phyloP scores from a whole-genome alignment of 2,797 vertebrate species.

The Anabas testudineus region DNA sequence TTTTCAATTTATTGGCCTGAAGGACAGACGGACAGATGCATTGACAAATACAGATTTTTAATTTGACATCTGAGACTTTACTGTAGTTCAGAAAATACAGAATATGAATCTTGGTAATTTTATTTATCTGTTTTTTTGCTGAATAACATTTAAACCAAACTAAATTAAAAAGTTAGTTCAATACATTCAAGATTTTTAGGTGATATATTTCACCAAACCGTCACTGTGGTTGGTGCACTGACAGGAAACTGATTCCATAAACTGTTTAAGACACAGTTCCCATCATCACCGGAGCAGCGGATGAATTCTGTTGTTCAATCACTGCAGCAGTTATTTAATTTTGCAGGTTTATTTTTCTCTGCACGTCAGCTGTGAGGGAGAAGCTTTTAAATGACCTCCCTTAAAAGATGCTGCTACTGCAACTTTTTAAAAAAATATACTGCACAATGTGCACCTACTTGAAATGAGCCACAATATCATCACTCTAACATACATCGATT shows the following conservation, averaged over 20 bases:
- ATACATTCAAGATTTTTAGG: too few species aligned
- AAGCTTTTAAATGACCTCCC: not conserved
- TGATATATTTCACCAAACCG: too few species aligned
- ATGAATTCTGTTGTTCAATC: not conserved
- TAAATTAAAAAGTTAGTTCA: too few species aligned
- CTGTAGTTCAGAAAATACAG: too few species aligned
- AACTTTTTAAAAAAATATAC: not conserved
- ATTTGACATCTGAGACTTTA: not conserved
- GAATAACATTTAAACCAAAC: not conserved
- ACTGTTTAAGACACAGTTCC: accelerated
- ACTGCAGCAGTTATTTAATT: too few species aligned
- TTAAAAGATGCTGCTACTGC: not conserved
- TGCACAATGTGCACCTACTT: not conserved
- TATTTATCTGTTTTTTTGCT: too few species aligned
- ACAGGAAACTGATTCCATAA: too few species aligned
- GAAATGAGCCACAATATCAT: not conserved
- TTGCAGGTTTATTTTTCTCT: not conserved
- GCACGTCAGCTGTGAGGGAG: not conserved
- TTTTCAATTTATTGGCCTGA: conserved; percentile 90
- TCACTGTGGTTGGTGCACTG: too few species aligned
- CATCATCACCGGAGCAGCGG: not conserved
- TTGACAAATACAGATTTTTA: not conserved
- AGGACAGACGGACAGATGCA: conserved; percentile 4
- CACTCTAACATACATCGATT: not conserved
- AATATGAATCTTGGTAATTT: too few species aligned